Evolutionary conservation across 2,888 invertebrate genomes (phyloP).

Genomic region (Epinotia demarniana): DNA sequence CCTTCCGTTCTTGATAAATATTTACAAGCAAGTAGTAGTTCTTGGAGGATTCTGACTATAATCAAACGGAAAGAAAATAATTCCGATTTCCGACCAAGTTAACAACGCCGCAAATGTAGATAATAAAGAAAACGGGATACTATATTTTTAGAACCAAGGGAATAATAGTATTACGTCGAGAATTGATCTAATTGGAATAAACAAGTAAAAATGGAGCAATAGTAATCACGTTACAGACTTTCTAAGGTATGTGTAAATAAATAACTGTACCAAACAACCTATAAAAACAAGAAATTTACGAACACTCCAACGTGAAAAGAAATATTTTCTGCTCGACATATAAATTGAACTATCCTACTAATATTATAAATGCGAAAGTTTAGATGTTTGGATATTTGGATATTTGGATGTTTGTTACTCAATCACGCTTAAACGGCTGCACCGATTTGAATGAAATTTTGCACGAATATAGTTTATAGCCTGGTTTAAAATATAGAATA

Average conservation of each 20-base stretch:
- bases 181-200: not conserved
- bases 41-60: not conserved
- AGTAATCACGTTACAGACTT: not conserved
- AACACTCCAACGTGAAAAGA: not conserved
- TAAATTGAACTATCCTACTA: not conserved
- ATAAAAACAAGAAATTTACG: not conserved
- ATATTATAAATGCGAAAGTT: too few species aligned
- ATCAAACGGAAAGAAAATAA: too few species aligned
- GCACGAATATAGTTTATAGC: too few species aligned
- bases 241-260: not conserved
- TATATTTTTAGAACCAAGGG: not conserved
- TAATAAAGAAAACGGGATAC: not conserved
- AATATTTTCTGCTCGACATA: not conserved
- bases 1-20: constrained; percentile 15
- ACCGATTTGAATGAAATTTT: too few species aligned
- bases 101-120: not conserved
- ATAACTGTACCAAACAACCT: not conserved
- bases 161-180: not conserved
- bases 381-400: too few species aligned
- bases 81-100: not conserved
- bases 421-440: too few species aligned
- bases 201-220: not conserved
- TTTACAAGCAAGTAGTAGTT: constrained; percentile 14
- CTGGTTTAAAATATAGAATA: too few species aligned
- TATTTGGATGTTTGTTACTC: too few species aligned